Percentiles rank a stretch among this genome's conserved stretches.
These are phyloP conservation scores for Piaya cayana DNA, from an alignment of 2,113 vertebrate species.

Conservation along the genomic window DNA sequence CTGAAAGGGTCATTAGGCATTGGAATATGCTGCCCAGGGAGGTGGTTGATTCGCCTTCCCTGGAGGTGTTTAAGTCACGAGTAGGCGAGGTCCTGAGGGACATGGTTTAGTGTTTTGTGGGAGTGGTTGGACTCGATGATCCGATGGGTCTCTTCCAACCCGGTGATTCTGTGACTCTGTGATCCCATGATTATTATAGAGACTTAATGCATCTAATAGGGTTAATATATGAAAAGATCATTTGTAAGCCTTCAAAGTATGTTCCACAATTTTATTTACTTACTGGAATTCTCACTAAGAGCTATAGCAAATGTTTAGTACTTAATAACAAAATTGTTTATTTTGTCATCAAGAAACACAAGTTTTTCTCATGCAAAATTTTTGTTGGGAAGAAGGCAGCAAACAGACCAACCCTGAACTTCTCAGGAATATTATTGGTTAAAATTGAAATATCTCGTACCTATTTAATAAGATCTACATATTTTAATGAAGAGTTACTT, in stretches of 20 bases:
- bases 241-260: not conserved
- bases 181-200: not conserved
- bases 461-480: not conserved
- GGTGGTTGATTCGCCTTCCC: no score
- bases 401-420: not conserved
- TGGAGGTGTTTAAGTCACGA: no score
- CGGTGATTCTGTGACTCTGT: no score
- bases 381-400: not conserved
- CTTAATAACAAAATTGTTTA: not conserved
- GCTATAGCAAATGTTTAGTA: not conserved
- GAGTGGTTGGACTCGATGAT: no score
- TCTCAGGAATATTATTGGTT: not conserved
- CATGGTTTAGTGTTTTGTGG: no score
- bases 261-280: not conserved
- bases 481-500: not conserved
- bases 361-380: not conserved
- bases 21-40: no score
- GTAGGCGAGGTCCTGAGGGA: no score
- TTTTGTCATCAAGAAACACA: not conserved
- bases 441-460: not conserved
- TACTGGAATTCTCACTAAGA: not conserved
- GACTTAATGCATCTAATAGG: not conserved
- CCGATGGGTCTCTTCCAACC: no score
- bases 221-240: not conserved
- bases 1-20: no score